Percentiles rank a stretch among this genome's conserved stretches.
phyloP scores from a whole-genome alignment of 2,888 invertebrate genomes.

The Gastracanthus pulcherrimus region DNA sequence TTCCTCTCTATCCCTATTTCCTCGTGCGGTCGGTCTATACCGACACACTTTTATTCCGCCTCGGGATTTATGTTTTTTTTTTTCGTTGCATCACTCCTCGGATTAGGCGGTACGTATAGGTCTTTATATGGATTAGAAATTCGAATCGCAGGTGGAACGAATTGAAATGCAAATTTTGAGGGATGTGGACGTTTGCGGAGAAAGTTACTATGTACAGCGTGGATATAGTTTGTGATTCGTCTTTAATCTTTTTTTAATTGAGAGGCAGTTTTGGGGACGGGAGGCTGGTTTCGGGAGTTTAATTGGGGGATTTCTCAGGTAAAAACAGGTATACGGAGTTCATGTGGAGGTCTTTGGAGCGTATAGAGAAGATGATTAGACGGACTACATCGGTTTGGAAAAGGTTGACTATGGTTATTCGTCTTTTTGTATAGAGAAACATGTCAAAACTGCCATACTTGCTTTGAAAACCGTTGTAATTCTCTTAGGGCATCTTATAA shows the following conservation, averaged over 20 bases:
- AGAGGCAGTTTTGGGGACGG: background rate
- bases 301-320: conserved; percentile 19
- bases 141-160: background rate
- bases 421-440: no score
- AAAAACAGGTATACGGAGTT: background rate
- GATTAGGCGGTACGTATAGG: background rate
- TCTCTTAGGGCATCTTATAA: no score
- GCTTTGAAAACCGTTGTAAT: no score
- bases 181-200: no score
- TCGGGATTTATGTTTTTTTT: background rate
- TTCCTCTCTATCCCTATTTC: background rate
- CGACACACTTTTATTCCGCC: background rate
- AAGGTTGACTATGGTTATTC: no score
- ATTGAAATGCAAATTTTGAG: conserved; percentile 25
- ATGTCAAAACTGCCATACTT: no score
- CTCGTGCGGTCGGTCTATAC: background rate
- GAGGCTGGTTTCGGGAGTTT: background rate
- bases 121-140: background rate
- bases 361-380: background rate
- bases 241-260: conserved; percentile 49
- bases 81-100: background rate
- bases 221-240: background rate
- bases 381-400: background rate
- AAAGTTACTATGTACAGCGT: no score
- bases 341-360: background rate